Evolutionary conservation across 2,888 invertebrate species (phyloP), one percentile per base, ranked within the genome.

Genomic region (Mystacides longicornis): DNA sequence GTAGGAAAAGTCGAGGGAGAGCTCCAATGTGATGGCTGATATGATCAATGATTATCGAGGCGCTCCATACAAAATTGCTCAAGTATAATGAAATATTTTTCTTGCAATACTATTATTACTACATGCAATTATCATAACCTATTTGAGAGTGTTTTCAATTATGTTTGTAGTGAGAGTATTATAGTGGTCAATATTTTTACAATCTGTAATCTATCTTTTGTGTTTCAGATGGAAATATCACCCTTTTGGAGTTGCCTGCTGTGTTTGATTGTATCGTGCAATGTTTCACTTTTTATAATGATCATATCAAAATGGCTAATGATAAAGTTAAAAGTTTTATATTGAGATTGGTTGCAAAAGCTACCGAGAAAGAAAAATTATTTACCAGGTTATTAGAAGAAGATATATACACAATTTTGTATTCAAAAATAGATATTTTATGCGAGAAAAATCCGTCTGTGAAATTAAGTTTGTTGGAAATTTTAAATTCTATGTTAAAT

Each of bases 381-480:
- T 82, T 86, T 63, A 70, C 78, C n/a, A 74, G 75, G 57, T 74
- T 85, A 59, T 74, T 78, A 20, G 63, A 66, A 50, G 68, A 77
- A 64, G 67, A 74, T 58, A 60, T 75, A 1, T 73, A 71, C 55
- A 65, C 54, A 59, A 31, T 59, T 68, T 23, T 67, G 74, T 54
- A 65, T 69, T 43, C 63, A 71, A 2, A 61, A 63, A 51, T 64
- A 65, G 49, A 63, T 49, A 67, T 70, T 23, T 63, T 65, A 1
- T 64, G 71, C 1, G 66, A 70, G 20, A 70, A 80, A 49, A 75
- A 76, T 54, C 80, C 85, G 0, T 83, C 84, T 16, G 70, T 86
- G 22, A 83, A 83, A 67, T 76, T 87, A 50, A 86, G 84, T 0
- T 84, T 81, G 56, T 78, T 86, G 55, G 80, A 82, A 51, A 75